These are phyloP conservation scores for Herpailurus yagouaroundi DNA, from an alignment of 2,113 vertebrate genomes.

Conservation along the genomic window DNA sequence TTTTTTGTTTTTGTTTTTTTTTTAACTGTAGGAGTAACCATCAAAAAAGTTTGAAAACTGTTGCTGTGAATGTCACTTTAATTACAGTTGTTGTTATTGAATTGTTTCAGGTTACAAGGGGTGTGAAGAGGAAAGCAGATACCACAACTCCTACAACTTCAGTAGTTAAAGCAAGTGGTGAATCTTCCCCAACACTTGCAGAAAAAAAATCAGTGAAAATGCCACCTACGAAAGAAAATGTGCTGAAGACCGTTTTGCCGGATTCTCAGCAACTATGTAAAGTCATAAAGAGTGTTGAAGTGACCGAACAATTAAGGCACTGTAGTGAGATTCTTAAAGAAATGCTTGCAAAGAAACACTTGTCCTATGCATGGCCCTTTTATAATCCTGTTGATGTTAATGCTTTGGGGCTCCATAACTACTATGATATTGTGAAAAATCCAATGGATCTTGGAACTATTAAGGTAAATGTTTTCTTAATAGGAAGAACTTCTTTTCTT, in stretches of 20 bases:
- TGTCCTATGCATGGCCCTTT: conserved; percentile 92
- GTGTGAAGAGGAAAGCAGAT: conserved; percentile 93
- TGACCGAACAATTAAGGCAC: conserved; percentile 87
- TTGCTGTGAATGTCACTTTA: not conserved
- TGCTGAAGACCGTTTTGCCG: conserved; percentile 83
- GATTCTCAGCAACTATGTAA: conserved; percentile 83
- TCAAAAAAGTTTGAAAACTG: not conserved
- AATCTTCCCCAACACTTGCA: conserved; percentile 72
- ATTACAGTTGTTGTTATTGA: not conserved
- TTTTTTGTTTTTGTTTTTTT: not conserved
- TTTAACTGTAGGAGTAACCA: not conserved
- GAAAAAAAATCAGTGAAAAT: conserved; percentile 79
- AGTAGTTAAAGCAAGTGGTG: conserved; percentile 71
- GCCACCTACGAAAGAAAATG: conserved; percentile 77
- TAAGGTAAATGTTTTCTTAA: conserved; percentile 87
- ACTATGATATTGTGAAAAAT: conserved; percentile 87
- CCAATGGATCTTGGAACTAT: conserved; percentile 93
- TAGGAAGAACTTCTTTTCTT: conserved; percentile 46
- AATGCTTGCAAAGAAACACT: conserved; percentile 93
- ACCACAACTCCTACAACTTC: conserved; percentile 85
- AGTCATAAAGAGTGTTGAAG: conserved; percentile 76
- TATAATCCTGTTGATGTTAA: conserved; percentile 87
- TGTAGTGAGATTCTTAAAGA: conserved; percentile 92
- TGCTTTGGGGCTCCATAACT: conserved; percentile 86
- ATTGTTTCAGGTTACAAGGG: conserved; percentile 87